Base-by-base conservation (phyloP, 2,797 vertebrate genomes). In the Enoplosus armatus region DNA sequence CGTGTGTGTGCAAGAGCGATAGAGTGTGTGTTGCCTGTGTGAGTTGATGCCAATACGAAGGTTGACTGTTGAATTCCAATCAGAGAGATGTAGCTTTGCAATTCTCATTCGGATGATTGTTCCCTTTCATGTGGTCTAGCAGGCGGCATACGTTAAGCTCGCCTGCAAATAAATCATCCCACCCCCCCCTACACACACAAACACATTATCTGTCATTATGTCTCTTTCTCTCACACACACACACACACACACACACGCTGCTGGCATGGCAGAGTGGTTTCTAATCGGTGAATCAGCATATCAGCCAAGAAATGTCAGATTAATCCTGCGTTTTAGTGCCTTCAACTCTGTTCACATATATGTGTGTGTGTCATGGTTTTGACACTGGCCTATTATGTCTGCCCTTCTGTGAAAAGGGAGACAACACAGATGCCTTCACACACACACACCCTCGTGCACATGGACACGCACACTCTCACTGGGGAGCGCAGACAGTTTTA, bases 221-320 rank as follows among this genome's bases (percentile, higher is more conserved):
- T 71, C 63, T 76, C 71, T 69, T 31, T 59, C 39, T 60, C 55
- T 75, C 60, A 76, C 82, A 72, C 50, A 9, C 65, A 65, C n/a
- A 39, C 35, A 58, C 41, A 61, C 63, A 68, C 72, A 70, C 71
- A 65, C 67, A 70, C 53, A 59, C 64, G 12, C 73, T 79, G 63
- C 85, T 90, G 80, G 89, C 87, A 77, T 53, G 50, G 61, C 73
- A 67, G 76, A 80, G 85, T 79, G 74, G 71, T 87, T 90, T 91
- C 81, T 87, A 92, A 90, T 91, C 81, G 12, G 84, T 85, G 85
- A 94, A 89, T 92, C 88, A 84, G 55, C 83, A 85, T 79, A 81
- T 90, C 79, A 66, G 67, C 76, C 87, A 90, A 92, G 79, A 90
- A 88, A 87, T 78, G 85, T 85, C 89, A 83, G 86, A 91, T 89